Evolutionary conservation across 2,888 invertebrate species (phyloP).

Genomic region (Napeogenes sylphis): DNA sequence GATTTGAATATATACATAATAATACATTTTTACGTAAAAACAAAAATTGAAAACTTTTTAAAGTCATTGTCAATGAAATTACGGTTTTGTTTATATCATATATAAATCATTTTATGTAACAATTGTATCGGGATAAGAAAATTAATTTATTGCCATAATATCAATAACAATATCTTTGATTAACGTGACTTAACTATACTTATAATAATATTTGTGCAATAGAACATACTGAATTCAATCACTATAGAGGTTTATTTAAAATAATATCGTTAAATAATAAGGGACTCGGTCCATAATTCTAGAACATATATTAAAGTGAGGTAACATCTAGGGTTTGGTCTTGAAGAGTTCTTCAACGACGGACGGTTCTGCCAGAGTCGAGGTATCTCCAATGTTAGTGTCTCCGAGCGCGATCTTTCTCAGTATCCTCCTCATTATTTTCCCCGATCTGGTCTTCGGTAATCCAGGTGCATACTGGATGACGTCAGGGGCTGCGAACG

Average conservation of each 20-base stretch:
- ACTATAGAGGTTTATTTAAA: neutral
- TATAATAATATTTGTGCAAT: constrained; percentile 4
- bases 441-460: constrained; percentile 98
- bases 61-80: no score
- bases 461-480: constrained; percentile 95
- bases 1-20: no score
- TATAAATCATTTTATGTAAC: neutral
- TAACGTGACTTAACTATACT: neutral
- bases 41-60: no score
- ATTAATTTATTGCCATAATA: constrained; percentile 8
- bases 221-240: constrained; percentile 1
- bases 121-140: neutral
- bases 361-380: constrained; percentile 95
- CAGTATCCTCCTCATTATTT: constrained; percentile 97
- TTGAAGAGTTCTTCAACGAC: constrained; percentile 89
- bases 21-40: no score
- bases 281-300: constrained; percentile 6
- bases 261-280: neutral
- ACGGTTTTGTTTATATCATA: no score
- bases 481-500: constrained; percentile 96
- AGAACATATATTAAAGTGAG: constrained; percentile 12
- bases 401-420: constrained; percentile 95
- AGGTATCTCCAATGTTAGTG: constrained; percentile 92
- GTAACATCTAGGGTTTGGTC: constrained; percentile 76
- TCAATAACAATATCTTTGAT: neutral